These are phyloP conservation scores for Luscinia luscinia DNA, from an alignment of 2,797 vertebrate genomes.

Conservation along the genomic window DNA sequence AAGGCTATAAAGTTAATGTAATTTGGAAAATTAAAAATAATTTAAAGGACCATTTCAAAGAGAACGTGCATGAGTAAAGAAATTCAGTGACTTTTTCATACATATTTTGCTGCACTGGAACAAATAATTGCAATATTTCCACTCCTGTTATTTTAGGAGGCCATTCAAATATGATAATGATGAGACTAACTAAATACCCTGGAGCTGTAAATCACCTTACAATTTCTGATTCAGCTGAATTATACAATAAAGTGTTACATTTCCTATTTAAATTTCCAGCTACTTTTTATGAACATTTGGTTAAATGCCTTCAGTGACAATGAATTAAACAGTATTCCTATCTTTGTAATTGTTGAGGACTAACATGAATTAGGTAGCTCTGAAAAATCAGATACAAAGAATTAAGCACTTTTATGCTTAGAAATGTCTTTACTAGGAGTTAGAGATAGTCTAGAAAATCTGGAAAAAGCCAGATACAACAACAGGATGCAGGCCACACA, in stretches of 20 bases:
- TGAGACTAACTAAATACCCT: neutral
- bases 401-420: neutral
- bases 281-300: neutral
- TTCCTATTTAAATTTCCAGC: neutral
- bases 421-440: neutral
- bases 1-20: neutral
- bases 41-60: conserved; percentile 4
- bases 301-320: neutral
- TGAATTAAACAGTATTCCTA: neutral
- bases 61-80: neutral
- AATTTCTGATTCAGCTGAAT: conserved; percentile 29
- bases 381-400: neutral
- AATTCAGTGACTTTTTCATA: neutral
- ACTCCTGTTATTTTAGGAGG: neutral
- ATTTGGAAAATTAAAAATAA: neutral
- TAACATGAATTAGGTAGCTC: neutral
- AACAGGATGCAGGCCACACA: neutral
- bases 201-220: neutral
- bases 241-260: neutral
- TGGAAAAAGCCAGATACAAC: neutral
- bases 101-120: neutral
- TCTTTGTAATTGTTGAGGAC: neutral
- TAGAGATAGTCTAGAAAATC: neutral
- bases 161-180: neutral
- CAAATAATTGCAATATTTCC: neutral